Conservation (phyloP, 30 jellyfish, hydroid and myxozoan species). For the Cassiopea andromeda region DNA sequence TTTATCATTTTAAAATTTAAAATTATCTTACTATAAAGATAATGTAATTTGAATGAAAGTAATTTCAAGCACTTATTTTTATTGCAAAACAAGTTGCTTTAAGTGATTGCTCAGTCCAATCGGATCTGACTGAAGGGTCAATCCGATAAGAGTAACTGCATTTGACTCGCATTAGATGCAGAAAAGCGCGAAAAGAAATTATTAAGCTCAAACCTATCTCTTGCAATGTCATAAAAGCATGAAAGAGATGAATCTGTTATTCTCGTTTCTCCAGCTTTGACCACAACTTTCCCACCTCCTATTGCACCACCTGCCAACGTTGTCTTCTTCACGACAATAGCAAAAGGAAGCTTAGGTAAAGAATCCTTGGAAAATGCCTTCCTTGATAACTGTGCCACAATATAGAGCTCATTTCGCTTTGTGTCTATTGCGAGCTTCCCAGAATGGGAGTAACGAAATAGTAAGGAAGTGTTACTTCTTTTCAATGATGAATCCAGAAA, state of each 20-base stretch:
- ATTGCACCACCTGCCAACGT: constrained; percentile 52
- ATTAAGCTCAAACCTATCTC: constrained; percentile 52
- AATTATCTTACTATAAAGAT: no score
- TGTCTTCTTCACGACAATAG: constrained; percentile 49
- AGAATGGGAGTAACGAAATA: constrained; percentile 34
- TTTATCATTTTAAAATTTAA: no score
- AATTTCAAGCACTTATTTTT: no score
- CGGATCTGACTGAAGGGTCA: no score
- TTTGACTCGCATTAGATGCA: no score
- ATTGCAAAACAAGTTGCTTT: no score
- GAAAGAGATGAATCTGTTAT: constrained; percentile 48
- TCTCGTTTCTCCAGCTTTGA: constrained; percentile 65
- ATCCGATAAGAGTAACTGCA: no score
- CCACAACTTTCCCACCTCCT: constrained; percentile 4
- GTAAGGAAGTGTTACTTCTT: neutral
- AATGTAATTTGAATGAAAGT: no score
- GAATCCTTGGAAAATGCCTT: constrained; percentile 25
- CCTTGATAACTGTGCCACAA: constrained; percentile 62
- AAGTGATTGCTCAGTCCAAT: no score
- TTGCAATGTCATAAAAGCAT: constrained; percentile 48
- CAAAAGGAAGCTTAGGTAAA: constrained; percentile 58
- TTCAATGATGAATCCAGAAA: constrained; percentile 7
- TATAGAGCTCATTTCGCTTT: constrained; percentile 59
- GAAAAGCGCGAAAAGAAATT: neutral
- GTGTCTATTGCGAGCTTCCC: constrained; percentile 62